Conservation (phyloP, 92 coral and sea anemone genomes). For the Paragorgia papillata region DNA sequence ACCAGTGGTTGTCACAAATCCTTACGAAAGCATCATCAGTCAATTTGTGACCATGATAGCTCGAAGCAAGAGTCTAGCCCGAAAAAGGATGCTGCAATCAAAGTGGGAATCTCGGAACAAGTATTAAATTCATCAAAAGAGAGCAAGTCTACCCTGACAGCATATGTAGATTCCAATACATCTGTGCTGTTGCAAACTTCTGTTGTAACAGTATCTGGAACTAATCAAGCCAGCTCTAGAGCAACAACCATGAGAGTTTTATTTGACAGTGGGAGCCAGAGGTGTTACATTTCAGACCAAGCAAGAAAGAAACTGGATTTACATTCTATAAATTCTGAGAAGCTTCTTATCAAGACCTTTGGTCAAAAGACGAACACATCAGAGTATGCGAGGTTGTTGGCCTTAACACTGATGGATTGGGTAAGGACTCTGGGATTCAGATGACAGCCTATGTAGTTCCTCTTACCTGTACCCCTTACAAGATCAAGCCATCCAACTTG, state of each 20-base stretch:
- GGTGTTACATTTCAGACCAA: not conserved
- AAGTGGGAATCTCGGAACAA: too few relatives aligned
- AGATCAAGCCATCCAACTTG: constrained; percentile 13
- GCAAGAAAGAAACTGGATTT: not conserved
- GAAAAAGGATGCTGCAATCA: too few relatives aligned
- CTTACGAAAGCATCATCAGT: not conserved
- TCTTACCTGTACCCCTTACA: constrained; percentile 15
- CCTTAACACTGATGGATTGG: too few relatives aligned
- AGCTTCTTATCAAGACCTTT: constrained; percentile 16
- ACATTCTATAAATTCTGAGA: constrained; percentile 2
- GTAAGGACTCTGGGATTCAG: constrained; percentile 3
- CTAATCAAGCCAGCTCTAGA: too few relatives aligned
- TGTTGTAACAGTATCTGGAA: too few relatives aligned
- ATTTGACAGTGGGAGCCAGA: constrained; percentile 31
- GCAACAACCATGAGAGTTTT: not conserved
- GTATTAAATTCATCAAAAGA: too few relatives aligned
- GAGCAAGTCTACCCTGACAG: too few relatives aligned
- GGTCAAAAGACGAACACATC: not conserved
- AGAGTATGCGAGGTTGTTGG: too few relatives aligned
- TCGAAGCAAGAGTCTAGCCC: too few relatives aligned
- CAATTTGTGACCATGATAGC: constrained; percentile 10
- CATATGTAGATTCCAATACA: too few relatives aligned
- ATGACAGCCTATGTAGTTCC: constrained; percentile 30
- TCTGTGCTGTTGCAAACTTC: too few relatives aligned
- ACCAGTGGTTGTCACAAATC: not conserved